These are phyloP conservation scores for Peromyscus nudipes DNA, from an alignment of 2,797 vertebrate species.

Conservation along the genomic window DNA sequence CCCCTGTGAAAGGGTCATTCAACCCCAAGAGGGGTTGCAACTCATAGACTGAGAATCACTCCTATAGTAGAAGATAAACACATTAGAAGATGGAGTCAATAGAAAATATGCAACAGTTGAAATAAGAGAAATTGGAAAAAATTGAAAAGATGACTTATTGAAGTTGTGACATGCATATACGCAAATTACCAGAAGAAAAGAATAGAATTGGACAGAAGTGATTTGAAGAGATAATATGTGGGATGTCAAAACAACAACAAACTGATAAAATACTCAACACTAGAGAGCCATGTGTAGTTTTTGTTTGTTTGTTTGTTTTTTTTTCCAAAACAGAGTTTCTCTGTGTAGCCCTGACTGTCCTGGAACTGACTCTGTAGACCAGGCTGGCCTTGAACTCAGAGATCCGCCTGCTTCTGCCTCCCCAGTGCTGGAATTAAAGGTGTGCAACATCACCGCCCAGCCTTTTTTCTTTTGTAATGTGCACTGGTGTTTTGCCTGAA, in stretches of 20 bases:
- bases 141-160: not conserved
- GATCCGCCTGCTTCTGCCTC: too few relatives aligned
- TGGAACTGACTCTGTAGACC: too few relatives aligned
- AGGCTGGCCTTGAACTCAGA: too few relatives aligned
- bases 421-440: too few relatives aligned
- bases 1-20: not conserved
- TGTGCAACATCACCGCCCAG: too few relatives aligned
- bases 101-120: conserved; percentile 20
- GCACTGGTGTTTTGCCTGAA: too few relatives aligned
- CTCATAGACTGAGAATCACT: not conserved
- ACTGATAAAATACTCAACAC: not conserved
- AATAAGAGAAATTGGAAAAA: not conserved
- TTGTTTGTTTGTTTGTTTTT: not conserved
- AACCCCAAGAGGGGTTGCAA: not conserved
- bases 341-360: too few relatives aligned
- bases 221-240: conserved; percentile 15
- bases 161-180: not conserved
- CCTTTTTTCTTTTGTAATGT: too few relatives aligned
- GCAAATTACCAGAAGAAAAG: not conserved
- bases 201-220: conserved; percentile 8
- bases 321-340: too few relatives aligned
- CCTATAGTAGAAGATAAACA: not conserved
- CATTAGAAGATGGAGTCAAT: not conserved
- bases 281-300: not conserved
- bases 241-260: not conserved